Percentiles rank a stretch among this genome's conserved stretches.
Conservation (phyloP, 2,797 vertebrate genomes). For the Darevskia nairensis region DNA sequence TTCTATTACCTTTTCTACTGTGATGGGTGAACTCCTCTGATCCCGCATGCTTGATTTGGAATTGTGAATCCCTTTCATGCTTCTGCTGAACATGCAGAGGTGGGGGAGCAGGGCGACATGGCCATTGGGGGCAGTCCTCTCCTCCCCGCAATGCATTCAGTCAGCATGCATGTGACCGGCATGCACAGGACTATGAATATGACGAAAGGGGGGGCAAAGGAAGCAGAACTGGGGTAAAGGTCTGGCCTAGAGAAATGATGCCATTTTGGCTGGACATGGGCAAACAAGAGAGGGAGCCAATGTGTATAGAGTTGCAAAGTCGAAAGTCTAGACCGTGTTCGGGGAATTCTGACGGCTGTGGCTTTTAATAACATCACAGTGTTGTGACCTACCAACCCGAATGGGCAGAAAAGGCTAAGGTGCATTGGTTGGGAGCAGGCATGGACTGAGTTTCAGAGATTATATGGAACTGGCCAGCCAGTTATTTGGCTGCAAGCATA, state of each 20-base stretch:
- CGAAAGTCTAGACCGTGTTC: not conserved
- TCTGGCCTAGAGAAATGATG: not conserved
- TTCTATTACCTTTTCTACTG: not conserved
- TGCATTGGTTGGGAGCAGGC: not conserved
- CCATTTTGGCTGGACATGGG: not conserved
- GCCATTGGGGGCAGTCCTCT: not conserved
- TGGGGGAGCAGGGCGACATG: not conserved
- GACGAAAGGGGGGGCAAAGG: not conserved
- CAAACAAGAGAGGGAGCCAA: not conserved
- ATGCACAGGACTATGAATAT: not conserved
- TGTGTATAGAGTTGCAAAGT: not conserved
- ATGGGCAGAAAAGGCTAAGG: not conserved
- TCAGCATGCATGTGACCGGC: not conserved
- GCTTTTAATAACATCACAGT: not conserved
- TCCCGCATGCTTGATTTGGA: not conserved
- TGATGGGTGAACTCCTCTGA: not conserved
- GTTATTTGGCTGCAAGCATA: not conserved
- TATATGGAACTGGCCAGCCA: not conserved
- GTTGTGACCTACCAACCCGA: not conserved
- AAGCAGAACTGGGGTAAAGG: not conserved
- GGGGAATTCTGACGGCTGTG: not conserved
- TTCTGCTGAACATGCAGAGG: not conserved
- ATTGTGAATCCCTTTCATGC: not conserved
- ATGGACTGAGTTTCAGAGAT: not conserved
- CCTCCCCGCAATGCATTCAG: no score